A percentile compares a stretch with the other conserved stretches of the same genome.
Evolutionary conservation across 2,113 vertebrate species (phyloP).

Genomic region (Shinisaurus crocodilurus): DNA sequence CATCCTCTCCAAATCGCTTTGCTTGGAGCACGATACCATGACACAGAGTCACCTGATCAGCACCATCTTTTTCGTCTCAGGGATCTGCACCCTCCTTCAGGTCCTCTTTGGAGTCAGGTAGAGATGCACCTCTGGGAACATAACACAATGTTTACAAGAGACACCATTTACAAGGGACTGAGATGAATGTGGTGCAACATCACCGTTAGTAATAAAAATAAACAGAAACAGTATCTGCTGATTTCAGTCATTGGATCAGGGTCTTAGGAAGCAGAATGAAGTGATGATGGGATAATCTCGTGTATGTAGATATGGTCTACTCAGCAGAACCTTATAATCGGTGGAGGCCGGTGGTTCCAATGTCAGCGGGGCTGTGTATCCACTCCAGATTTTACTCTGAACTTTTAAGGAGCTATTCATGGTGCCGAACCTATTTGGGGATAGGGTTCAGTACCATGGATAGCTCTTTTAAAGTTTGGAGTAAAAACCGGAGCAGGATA

Average conservation of each 20-base stretch:
- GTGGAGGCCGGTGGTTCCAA: too few relatives aligned
- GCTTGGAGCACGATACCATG: conserved; percentile 91
- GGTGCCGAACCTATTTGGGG: too few relatives aligned
- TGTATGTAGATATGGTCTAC: background rate
- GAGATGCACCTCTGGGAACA: conserved; percentile 48
- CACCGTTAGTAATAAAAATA: conserved; percentile 4
- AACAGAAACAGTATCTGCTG: too few relatives aligned
- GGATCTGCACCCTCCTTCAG: conserved; percentile 93
- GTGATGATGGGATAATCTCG: background rate
- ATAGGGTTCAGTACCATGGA: too few relatives aligned
- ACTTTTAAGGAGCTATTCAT: too few relatives aligned
- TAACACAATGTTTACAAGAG: background rate
- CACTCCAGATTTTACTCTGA: too few relatives aligned
- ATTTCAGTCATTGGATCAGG: background rate
- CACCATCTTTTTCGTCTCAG: conserved; percentile 96
- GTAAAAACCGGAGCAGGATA: too few relatives aligned
- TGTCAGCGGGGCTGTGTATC: too few relatives aligned
- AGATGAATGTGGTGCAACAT: background rate
- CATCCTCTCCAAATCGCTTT: conserved; percentile 90
- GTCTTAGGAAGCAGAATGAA: rapidly evolving
- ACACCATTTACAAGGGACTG: background rate
- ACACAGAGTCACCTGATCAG: conserved; percentile 96
- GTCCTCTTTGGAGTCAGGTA: conserved; percentile 95
- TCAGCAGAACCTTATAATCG: background rate
- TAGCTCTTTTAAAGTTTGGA: too few relatives aligned